Evolutionary conservation across 2,888 invertebrate species (phyloP), one percentile per base, ranked within the genome.

Genomic region (Schizotus pectinicornis): DNA sequence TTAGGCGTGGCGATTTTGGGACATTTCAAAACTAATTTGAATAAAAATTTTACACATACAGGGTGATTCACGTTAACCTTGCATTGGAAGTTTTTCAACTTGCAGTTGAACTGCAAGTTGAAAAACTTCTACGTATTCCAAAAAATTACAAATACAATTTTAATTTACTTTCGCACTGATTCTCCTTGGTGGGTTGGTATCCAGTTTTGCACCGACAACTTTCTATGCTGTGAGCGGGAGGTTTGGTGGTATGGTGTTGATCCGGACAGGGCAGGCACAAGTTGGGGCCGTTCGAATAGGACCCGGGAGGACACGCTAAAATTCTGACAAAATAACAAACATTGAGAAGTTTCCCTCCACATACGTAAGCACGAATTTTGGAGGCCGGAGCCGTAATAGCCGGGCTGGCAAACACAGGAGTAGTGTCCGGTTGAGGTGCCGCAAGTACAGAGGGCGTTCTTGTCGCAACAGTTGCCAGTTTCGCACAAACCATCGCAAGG

Each of bases 341-440:
- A n/a, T n/a, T n/a, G n/a, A n/a, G n/a, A n/a, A n/a, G n/a, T n/a
- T n/a, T n/a, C n/a, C n/a, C n/a, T 12, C n/a, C 8, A 61, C 81
- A 80, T 79, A 88, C 88, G 82, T 65, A 81, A 79, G 68, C 88
- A 88, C 12, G 83, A 82, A 43, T 83, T 82, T 61, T 74, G 77
- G 1, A 87, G 75, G 1, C 89, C 89, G 9, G 84, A 83, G 32
- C 89, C 89, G 68, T 86, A 87, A 70, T 83, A 87, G 7, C 89
- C 89, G 2, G 82, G 77, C 36, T 83, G 81, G 66, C 89, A 90
- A 13, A 86, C 76, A 67, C 89, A 90, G n/a, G 85, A 82, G 68
- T 87, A 89, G 67, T 86, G 86, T 0, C 89, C 89, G 0, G 87
- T 87, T 11, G 86, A 83, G 3, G 85, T 86, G 0, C 88, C 88